Base-by-base conservation (phyloP, 2,888 invertebrate species). In the Cartodere bifasciata region DNA sequence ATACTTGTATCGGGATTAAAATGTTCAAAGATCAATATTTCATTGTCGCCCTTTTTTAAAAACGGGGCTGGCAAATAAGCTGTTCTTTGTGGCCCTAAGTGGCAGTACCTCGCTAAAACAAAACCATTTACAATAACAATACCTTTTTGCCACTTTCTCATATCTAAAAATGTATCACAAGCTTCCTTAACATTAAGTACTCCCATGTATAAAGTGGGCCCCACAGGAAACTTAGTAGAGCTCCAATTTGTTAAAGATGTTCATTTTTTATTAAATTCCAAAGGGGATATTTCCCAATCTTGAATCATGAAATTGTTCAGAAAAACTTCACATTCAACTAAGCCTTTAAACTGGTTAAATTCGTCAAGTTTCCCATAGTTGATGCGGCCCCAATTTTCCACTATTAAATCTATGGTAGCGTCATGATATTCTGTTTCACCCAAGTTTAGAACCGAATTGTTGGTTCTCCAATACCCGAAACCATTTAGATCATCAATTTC, bases 71-170 rank as follows among this genome's bases (percentile, higher is more conserved):
- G 91, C 14, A 90, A 63, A 56, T 85, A 92, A 0, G 88, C 62
- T 0, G 83, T 82, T 36, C 78, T 66, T 57, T 87, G 85, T 0
- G 91, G 91, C 0, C 91, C 90, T 12, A 70, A 64, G 2, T 65
- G 51, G 0, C 77, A 76, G 58, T 88, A 88, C 27, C 91, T 68
- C 0, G 90, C 90, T 16, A 92, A 64, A 53, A 90, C 86, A 48
- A 82, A 72, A 0, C 81, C 82, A 53, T 92, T 92, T 2, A 92
- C 60, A 55, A 84, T 82, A 1, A 82, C 74, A 34, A 81, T 69
- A 1, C 91, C 91, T 66, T 88, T 90, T 35, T 70, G 74, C 91
- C 91, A 92, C n/a, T 72, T 73, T 23, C 67, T 64, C 43, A 84
- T 72, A 48, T 84, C 77, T 9, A 91, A 48, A 51, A 74, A 90